Conservation (phyloP, 2,888 invertebrate genomes). For the Matsumyia berberina region DNA sequence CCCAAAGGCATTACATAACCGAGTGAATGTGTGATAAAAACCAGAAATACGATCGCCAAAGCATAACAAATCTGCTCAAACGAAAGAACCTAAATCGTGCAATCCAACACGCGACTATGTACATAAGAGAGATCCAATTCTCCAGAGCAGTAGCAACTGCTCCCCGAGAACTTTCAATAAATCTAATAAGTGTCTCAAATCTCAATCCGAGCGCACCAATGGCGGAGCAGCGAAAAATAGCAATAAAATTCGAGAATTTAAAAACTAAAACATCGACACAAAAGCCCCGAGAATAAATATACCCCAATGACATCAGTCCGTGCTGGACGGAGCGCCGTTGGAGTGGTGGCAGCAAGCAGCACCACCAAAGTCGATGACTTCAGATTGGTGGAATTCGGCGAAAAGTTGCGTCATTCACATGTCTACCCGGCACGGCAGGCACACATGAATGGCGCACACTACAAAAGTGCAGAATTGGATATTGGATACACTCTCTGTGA, state of each 20-base stretch:
- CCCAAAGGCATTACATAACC: slow-evolving; percentile 18
- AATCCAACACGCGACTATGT: slow-evolving; percentile 54
- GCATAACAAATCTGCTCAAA: slow-evolving; percentile 49
- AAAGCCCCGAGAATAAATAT: slow-evolving; percentile 62
- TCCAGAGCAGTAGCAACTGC: slow-evolving; percentile 3
- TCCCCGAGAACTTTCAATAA: slow-evolving; percentile 57
- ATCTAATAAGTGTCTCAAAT: slow-evolving; percentile 71
- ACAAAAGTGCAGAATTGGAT: slow-evolving; percentile 39
- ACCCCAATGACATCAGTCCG: slow-evolving; percentile 72
- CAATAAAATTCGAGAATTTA: slow-evolving; percentile 70
- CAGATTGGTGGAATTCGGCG: slow-evolving; percentile 74
- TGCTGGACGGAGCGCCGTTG: slow-evolving; percentile 16
- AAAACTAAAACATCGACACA: slow-evolving; percentile 52
- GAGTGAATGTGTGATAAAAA: slow-evolving; percentile 24
- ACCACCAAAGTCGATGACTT: slow-evolving; percentile 69
- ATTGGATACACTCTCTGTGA: slow-evolving; percentile 67
- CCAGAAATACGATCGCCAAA: slow-evolving; percentile 52
- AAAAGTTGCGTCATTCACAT: slow-evolving; percentile 73
- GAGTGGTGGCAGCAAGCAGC: slow-evolving; percentile 21
- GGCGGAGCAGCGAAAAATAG: background rate
- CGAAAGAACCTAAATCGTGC: slow-evolving; percentile 46
- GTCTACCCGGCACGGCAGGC: slow-evolving; percentile 12
- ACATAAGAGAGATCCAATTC: slow-evolving; percentile 52
- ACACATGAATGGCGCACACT: slow-evolving; percentile 26
- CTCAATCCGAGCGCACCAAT: slow-evolving; percentile 41